phyloP scores from a whole-genome alignment of 2,113 vertebrate species.

The Leptocoma aspasia region DNA sequence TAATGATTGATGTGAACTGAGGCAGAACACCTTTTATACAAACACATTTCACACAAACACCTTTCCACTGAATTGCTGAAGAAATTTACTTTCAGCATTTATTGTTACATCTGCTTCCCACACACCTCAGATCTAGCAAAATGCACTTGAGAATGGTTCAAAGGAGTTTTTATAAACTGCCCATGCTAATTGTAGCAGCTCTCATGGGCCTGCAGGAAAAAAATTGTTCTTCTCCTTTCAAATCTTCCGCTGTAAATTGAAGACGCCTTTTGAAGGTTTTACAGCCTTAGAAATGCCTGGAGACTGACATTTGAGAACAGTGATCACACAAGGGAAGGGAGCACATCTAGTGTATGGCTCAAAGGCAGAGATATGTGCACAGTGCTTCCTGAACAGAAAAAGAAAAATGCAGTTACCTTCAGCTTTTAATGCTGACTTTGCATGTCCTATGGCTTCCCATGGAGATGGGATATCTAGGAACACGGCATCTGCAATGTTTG shows the following conservation, averaged over 20 bases:
- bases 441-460: conserved; percentile 92
- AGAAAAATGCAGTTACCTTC: conserved; percentile 75
- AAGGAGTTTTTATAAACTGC: background rate
- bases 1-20: background rate
- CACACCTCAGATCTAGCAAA: background rate
- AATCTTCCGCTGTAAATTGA: background rate
- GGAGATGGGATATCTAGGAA: conserved; percentile 96
- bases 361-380: background rate
- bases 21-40: background rate
- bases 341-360: background rate
- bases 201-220: background rate
- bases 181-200: conserved; percentile 4
- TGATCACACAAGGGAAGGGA: background rate
- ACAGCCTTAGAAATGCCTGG: background rate
- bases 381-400: background rate
- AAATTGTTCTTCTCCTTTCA: background rate
- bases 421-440: conserved; percentile 85
- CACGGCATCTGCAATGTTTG: conserved; percentile 84
- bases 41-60: background rate
- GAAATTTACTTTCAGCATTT: conserved; percentile 29
- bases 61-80: conserved; percentile 1
- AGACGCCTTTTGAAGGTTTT: background rate
- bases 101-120: conserved; percentile 24
- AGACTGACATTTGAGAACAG: background rate
- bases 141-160: conserved; percentile 16